Evolutionary conservation across 1,140 invertebrate genomes (phyloP).

Genomic region (Penaeus indicus): DNA sequence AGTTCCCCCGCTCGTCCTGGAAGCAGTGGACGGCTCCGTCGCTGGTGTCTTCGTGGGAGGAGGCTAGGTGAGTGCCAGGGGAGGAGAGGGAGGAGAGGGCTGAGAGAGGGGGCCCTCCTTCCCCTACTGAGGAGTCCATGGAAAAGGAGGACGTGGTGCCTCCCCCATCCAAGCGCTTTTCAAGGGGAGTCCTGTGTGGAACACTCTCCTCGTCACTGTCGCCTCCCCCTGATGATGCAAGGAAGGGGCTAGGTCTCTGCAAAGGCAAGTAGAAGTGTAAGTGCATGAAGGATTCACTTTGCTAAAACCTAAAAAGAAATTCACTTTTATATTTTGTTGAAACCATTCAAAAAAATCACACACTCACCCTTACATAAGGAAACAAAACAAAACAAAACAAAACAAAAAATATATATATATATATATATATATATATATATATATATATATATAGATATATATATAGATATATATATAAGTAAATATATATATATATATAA

Average conservation of each 20-base stretch:
- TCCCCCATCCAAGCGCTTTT: constrained; percentile 17
- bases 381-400: too few relatives aligned
- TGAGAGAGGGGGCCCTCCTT: constrained; percentile 58
- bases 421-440: too few relatives aligned
- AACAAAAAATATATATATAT: too few relatives aligned
- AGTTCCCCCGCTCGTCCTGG: constrained; percentile 74
- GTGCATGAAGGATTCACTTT: too few relatives aligned
- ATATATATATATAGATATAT: too few relatives aligned
- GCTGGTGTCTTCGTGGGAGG: constrained; percentile 87
- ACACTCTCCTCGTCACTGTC: constrained; percentile 43
- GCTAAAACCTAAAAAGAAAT: too few relatives aligned
- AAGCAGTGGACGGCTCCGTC: constrained; percentile 91
- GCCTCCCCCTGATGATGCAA: constrained; percentile 21
- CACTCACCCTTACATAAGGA: too few relatives aligned
- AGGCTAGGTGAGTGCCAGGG: constrained; percentile 80
- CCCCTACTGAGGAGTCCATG: constrained; percentile 25
- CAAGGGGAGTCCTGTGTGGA: not conserved
- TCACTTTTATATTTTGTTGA: too few relatives aligned
- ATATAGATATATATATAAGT: too few relatives aligned
- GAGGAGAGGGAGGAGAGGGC: constrained; percentile 62
- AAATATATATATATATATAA: too few relatives aligned
- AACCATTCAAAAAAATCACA: too few relatives aligned
- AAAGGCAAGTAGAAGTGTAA: too few relatives aligned
- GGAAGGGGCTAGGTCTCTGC: not conserved
- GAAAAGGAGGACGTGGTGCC: constrained; percentile 20